These are phyloP conservation scores for Pogonophryne albipinna DNA, from an alignment of 2,797 vertebrate species.

Conservation along the genomic window DNA sequence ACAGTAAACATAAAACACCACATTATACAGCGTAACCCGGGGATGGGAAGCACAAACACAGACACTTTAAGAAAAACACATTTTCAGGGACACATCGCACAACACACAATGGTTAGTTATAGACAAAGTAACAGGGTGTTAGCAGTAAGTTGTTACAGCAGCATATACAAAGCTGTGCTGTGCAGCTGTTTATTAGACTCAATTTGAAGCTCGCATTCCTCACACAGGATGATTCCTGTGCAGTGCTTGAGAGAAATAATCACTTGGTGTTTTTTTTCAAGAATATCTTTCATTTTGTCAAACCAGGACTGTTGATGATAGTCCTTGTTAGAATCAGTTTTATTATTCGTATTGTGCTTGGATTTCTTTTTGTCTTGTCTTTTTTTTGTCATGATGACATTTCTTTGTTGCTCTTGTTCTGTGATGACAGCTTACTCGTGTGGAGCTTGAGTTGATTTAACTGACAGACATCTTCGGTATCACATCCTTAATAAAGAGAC, in stretches of 20 bases:
- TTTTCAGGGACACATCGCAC: slow-evolving; percentile 42
- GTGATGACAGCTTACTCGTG: slow-evolving; percentile 8
- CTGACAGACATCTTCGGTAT: slow-evolving; percentile 22
- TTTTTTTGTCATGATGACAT: background rate
- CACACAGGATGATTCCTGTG: slow-evolving; percentile 66
- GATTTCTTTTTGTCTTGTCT: background rate
- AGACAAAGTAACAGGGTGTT: slow-evolving; percentile 60
- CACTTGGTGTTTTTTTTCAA: background rate
- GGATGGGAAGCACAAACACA: slow-evolving; percentile 55
- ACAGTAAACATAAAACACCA: slow-evolving; percentile 69
- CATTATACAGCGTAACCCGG: slow-evolving; percentile 50
- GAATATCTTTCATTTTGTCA: slow-evolving; percentile 28
- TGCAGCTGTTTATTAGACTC: slow-evolving; percentile 53
- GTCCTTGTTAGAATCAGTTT: background rate
- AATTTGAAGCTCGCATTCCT: slow-evolving; percentile 55
- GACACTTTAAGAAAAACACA: slow-evolving; percentile 47
- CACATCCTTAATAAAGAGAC: background rate
- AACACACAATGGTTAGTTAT: slow-evolving; percentile 59
- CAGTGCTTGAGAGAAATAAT: slow-evolving; percentile 72
- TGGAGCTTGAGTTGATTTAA: background rate
- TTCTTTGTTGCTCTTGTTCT: background rate
- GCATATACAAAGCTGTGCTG: slow-evolving; percentile 43
- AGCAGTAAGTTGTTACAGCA: slow-evolving; percentile 51
- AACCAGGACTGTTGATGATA: slow-evolving; percentile 1
- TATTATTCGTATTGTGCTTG: too few relatives aligned